Base-by-base conservation (phyloP, 1,140 invertebrate species). In the Diorhabda sublineata region DNA sequence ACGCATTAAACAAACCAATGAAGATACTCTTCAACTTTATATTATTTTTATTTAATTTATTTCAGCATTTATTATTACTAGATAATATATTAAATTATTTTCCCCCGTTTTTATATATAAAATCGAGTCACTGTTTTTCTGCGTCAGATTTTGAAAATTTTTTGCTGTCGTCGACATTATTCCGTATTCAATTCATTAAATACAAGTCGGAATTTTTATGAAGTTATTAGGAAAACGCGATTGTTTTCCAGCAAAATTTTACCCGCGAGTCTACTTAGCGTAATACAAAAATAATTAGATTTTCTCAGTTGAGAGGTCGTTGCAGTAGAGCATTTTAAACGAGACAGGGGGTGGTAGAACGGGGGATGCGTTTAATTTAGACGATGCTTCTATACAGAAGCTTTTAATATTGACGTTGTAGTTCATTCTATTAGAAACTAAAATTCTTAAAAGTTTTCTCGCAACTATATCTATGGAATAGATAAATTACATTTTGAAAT, bases 211-310 rank as follows among this genome's bases (percentile, higher is more conserved):
- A 66, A 58, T 66, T 66, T 58, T 58, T 42, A 58, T 66, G 26
- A 66, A 47, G 11, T 9, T 44, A n/a, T 47, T n/a, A 42, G 47
- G 9, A 26, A 42, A 26, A 43, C 11, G 26, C 42, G 64, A 66
- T 66, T 66, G 64, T 66, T 66, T 66, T 26, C 26, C 3, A 44
- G 58, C 45, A 45, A 58, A 66, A 66, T 56, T 66, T 66, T 44
- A 59, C 64, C 64, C 64, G 47, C 41, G 64, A 58, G 64, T 41
- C 64, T 66, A 66, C 64, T 66, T 58, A 58, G 47, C 56, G 56
- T 66, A 66, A 66, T 66, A 66, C 64, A 66, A 66, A 66, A 66
- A 66, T 66, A 66, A 66, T 66, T 66, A 66, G 64, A 66, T 66
- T 66, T 66, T 41, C 47, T 47, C 43, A 66, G 64, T 58, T 47